Evolutionary conservation across 2,888 invertebrate genomes (phyloP), one percentile per base, ranked within the genome.

Genomic region (Nemotelus nigrinus): DNA sequence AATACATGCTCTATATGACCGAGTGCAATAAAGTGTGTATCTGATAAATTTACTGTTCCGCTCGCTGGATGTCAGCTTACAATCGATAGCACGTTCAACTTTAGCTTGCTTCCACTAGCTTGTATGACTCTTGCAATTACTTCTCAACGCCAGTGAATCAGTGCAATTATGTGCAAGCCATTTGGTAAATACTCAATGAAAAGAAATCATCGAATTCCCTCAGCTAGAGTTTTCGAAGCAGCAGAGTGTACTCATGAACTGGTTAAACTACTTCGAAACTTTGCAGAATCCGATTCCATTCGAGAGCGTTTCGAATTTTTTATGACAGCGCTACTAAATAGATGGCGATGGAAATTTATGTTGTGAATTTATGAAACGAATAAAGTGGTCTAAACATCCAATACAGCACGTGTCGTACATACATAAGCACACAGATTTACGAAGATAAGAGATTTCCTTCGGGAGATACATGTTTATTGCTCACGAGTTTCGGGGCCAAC

Each of bases 121-220:
- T 5, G 25, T 10, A 3, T 60, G 7, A 8, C 25, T n/a, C n/a
- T 25, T 6, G 25, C 3, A 57, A 57, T 25, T 3, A 25, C 10
- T 57, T 25, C 25, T 57, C 57, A 25, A 4, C 60, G 25, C 10
- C 53, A 7, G 55, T 41, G 7, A 70, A 41, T 41, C 7, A 70
- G 70, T 60, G 57, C 57, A 74, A 74, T 74, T 74, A 74, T 6
- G 74, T 74, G 74, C 74, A 74, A 74, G 50, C 74, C 74, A 74
- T 74, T 74, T 63, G 63, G 63, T 74, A 74, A 74, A 74, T 74
- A 50, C 50, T 48, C 70, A 43, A 55, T 41, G 70, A 71, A 71
- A 71, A 45, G 44, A 53, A 65, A 44, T 45, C 25, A 43, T 2
- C 10, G 7, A 45, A 2, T 3, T 41, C 45, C 8, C 3, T 41